These are phyloP conservation scores for Parascotia fuliginaria DNA, from an alignment of 2,888 invertebrate species.

Conservation along the genomic window DNA sequence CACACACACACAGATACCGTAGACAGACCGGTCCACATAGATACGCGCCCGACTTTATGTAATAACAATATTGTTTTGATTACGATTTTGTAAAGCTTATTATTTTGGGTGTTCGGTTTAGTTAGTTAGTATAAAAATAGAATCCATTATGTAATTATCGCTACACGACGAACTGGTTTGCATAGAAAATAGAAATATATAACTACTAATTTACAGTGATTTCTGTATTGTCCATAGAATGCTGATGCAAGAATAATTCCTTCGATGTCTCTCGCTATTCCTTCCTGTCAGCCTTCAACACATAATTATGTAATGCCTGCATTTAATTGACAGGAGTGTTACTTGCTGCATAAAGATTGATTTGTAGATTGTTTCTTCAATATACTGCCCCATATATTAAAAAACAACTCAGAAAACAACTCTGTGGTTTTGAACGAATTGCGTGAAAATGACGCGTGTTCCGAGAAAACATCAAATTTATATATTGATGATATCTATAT, in stretches of 20 bases:
- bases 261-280: conserved; percentile 64
- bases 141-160: not conserved
- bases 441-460: not conserved
- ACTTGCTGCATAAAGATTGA: conserved; percentile 38
- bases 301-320: conserved; percentile 66
- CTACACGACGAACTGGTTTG: not conserved
- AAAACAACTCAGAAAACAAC: conserved; percentile 6
- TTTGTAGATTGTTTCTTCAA: conserved; percentile 24
- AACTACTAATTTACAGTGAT: conserved; percentile 35
- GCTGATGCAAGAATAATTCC: conserved; percentile 64
- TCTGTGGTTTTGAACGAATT: conserved; percentile 8
- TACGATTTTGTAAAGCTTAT: not conserved
- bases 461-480: conserved; percentile 3
- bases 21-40: conserved; percentile 23
- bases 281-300: conserved; percentile 60
- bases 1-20: conserved; percentile 48
- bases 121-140: not conserved
- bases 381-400: not conserved
- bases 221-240: conserved; percentile 75
- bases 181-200: conserved; percentile 2
- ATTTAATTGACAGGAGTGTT: conserved; percentile 40
- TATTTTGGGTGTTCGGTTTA: conserved; percentile 7
- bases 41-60: conserved; percentile 7
- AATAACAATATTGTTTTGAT: conserved; percentile 20
- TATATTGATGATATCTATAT: conserved; percentile 20